phyloP scores from a whole-genome alignment of 2,113 vertebrate genomes.

The Montifringilla adamsi region DNA sequence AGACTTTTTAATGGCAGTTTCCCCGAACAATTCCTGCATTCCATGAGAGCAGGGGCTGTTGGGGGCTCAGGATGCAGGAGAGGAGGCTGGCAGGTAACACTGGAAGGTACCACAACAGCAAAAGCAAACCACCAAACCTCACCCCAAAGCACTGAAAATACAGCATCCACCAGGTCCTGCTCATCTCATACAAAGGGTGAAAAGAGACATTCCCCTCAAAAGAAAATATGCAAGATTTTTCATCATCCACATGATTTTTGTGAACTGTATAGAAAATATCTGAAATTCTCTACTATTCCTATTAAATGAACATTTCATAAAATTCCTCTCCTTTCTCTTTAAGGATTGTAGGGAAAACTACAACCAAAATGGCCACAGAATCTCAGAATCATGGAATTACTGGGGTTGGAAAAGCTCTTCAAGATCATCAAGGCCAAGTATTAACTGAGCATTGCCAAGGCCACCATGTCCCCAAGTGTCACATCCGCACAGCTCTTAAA shows the following conservation, averaged over 20 bases:
- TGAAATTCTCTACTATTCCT: not conserved
- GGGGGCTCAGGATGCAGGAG: not conserved
- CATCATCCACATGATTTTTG: not conserved
- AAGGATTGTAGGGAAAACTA: not conserved
- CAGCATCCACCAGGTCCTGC: not conserved
- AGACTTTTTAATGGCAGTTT: not conserved
- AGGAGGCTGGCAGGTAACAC: not conserved
- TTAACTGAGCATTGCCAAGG: not conserved
- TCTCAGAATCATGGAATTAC: not conserved
- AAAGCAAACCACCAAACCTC: not conserved
- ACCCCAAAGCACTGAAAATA: not conserved
- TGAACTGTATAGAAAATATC: not conserved
- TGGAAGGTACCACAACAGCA: not conserved
- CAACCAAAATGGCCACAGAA: not conserved
- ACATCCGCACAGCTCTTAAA: not conserved
- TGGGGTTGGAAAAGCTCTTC: not conserved
- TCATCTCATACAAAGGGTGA: not conserved
- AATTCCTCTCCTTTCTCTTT: not conserved
- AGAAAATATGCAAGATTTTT: not conserved
- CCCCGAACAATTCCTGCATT: not conserved
- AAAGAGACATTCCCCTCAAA: not conserved
- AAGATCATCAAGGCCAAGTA: not conserved
- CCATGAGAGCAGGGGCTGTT: accelerated
- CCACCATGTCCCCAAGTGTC: not conserved
- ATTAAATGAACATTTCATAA: not conserved